phyloP scores from a whole-genome alignment of 2,888 invertebrate species.

The Eilema griseolum region DNA sequence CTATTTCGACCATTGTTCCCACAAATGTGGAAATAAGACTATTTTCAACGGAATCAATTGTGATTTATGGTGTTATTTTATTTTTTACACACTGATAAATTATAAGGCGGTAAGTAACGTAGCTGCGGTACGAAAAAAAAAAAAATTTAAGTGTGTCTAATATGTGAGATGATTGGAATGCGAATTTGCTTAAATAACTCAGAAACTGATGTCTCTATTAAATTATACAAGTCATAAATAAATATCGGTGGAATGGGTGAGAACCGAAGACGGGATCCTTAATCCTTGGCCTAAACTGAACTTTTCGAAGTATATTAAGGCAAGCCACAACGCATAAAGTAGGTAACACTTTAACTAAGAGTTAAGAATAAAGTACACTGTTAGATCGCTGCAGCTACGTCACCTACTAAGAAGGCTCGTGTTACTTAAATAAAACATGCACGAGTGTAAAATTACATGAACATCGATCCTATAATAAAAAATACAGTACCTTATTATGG shows the following conservation, averaged over 20 bases:
- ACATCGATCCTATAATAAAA: background rate
- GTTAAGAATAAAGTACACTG: background rate
- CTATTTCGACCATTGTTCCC: background rate
- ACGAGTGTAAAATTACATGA: background rate
- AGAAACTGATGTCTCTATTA: too few relatives aligned
- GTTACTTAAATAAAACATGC: background rate
- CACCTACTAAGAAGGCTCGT: background rate
- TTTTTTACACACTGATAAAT: background rate
- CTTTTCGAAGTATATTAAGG: background rate
- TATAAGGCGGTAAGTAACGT: background rate
- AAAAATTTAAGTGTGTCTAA: background rate
- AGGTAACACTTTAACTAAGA: background rate
- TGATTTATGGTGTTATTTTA: background rate
- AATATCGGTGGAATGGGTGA: too few relatives aligned
- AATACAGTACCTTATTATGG: background rate
- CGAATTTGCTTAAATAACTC: too few relatives aligned
- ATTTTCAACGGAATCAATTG: background rate
- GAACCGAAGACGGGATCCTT: too few relatives aligned
- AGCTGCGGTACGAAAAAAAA: background rate
- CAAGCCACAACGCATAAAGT: background rate
- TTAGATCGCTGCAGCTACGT: background rate
- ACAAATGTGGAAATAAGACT: background rate
- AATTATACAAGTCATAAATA: too few relatives aligned
- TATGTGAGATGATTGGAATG: background rate
- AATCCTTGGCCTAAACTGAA: too few relatives aligned